These are phyloP conservation scores for Kobus ellipsiprymnus DNA, from an alignment of 2,113 vertebrate species.

Conservation along the genomic window DNA sequence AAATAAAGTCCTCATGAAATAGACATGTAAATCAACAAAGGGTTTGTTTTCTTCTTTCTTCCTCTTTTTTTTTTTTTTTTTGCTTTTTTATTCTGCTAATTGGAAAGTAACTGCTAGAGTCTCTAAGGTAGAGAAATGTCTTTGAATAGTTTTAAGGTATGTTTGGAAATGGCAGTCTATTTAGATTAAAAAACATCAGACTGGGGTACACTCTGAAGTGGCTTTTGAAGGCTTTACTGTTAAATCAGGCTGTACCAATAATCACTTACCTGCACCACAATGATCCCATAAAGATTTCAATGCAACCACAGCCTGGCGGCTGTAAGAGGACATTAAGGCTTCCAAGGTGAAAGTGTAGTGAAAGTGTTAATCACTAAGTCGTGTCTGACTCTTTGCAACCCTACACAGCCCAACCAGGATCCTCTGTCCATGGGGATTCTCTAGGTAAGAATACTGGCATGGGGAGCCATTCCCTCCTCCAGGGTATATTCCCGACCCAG, in stretches of 20 bases:
- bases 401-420: background rate
- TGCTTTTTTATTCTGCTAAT: background rate
- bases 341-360: background rate
- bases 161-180: background rate
- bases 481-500: background rate
- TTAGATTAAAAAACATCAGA: background rate
- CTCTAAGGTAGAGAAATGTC: background rate
- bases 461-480: background rate
- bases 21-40: background rate
- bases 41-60: background rate
- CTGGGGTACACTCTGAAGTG: background rate
- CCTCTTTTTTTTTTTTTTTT: background rate
- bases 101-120: background rate
- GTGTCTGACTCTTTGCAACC: background rate
- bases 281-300: slow-evolving; percentile 53
- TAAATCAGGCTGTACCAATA: slow-evolving; percentile 44
- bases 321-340: slow-evolving; percentile 24
- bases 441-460: background rate
- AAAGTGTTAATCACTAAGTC: background rate
- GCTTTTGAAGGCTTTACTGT: slow-evolving; percentile 61
- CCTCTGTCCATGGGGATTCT: background rate
- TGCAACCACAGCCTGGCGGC: background rate
- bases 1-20: background rate
- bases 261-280: slow-evolving; percentile 45
- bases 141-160: background rate